Base-by-base conservation (phyloP, 2,888 invertebrate genomes). In the Eilema sororculum region DNA sequence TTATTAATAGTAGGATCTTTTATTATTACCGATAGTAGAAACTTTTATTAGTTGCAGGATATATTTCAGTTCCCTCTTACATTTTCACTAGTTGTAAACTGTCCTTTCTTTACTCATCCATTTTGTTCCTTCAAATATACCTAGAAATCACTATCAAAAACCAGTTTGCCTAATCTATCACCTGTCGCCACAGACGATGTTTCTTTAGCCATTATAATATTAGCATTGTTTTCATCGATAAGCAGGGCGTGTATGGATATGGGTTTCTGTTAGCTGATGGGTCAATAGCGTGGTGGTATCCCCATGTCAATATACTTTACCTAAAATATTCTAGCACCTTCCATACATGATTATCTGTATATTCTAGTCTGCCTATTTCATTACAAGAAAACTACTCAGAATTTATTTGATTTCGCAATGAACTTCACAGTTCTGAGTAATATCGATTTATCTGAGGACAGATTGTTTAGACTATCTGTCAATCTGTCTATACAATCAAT, bases 191-290 rank as follows among this genome's bases (percentile, higher is more conserved):
- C n/a, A 46, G 13, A 0, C 10, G 25, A 25, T 68, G 68, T 68
- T 75, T 67, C 71, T 69, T 13, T 20, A 58, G 59, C 73, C 64
- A 76, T 71, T 72, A 71, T 69, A 72, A 77, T 77, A 75, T 78
- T 52, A n/a, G 52, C 78, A 78, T 71, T 71, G 79, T 75, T 72
- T 71, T 76, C 70, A 79, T 79, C 76, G 76, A 76, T 70, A 68
- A 67, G 74, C 74, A 65, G 74, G 75, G 28, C 65, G 71, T 68
- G 79, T 72, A 56, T 65, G 16, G 33, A 68, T 30, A 62, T 68
- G 52, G 58, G 58, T 30, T 20, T 56, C 64, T 71, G 69, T 68
- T 74, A 52, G 69, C 58, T 56, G 30, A 56, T 68, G 46, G 70
- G 58, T 64, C 67, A 59, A 41, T 64, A 52, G 25, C 63, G 57